Conservation (phyloP, 2,888 invertebrate species). For the Megastigmus dorsalis region DNA sequence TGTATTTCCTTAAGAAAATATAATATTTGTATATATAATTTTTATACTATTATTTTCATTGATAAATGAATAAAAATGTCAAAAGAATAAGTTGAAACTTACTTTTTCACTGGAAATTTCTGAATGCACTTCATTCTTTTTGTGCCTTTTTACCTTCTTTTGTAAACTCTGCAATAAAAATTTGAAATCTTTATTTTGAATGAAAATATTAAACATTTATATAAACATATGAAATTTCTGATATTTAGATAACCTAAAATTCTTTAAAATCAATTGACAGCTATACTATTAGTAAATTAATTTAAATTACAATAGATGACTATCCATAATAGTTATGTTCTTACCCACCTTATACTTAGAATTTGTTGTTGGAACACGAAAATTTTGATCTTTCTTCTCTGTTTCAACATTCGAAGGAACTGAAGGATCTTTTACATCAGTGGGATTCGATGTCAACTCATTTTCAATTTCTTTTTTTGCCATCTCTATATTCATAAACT, state of each 20-base stretch:
- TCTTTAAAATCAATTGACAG: neutral
- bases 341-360: slow-evolving; percentile 19
- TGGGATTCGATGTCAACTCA: neutral
- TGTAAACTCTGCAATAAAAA: slow-evolving; percentile 17
- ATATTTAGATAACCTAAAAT: slow-evolving; percentile 27
- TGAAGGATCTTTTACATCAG: slow-evolving; percentile 22
- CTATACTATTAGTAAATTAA: neutral
- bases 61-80: neutral
- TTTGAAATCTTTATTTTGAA: neutral
- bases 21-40: neutral
- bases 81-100: slow-evolving; percentile 1
- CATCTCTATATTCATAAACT: slow-evolving; percentile 23
- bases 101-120: slow-evolving; percentile 1
- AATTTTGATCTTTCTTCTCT: slow-evolving; percentile 38
- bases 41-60: neutral
- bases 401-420: neutral
- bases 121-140: slow-evolving; percentile 3
- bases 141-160: slow-evolving; percentile 15
- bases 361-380: slow-evolving; percentile 22
- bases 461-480: slow-evolving; percentile 31
- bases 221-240: neutral
- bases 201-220: neutral
- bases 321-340: too few species aligned
- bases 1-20: slow-evolving; percentile 3
- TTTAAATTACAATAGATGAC: too few species aligned